phyloP scores from a whole-genome alignment of 2,888 invertebrate genomes.

The Cylindroiulus punctatus region DNA sequence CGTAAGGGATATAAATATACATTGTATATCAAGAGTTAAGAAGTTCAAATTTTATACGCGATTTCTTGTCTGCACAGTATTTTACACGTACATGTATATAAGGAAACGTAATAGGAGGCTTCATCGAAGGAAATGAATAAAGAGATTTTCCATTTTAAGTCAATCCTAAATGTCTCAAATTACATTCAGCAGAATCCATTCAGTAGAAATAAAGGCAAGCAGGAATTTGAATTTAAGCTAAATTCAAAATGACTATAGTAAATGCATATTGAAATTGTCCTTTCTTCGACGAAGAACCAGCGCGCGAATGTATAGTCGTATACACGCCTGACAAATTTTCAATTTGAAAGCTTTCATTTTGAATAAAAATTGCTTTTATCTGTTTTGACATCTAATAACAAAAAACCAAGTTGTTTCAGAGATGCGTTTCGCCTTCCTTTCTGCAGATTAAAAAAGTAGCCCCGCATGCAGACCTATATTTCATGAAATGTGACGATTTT shows the following conservation, averaged over 20 bases:
- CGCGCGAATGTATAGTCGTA: not conserved
- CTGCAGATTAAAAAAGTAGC: not conserved
- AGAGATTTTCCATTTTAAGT: not conserved
- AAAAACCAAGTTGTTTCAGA: conserved; percentile 35
- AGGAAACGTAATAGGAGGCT: not conserved
- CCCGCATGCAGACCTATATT: not conserved
- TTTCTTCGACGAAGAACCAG: not conserved
- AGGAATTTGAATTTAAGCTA: conserved; percentile 37
- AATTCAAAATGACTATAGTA: conserved; percentile 17
- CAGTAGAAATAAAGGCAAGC: not conserved
- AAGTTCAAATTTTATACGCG: not conserved
- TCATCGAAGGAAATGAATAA: not conserved
- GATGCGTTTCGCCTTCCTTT: not conserved
- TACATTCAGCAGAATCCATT: not conserved
- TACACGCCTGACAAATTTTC: conserved; percentile 28
- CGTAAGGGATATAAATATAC: no score
- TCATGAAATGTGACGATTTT: not conserved
- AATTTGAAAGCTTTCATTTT: conserved; percentile 5
- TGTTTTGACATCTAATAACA: conserved; percentile 40
- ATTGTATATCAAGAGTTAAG: not conserved
- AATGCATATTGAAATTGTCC: conserved; percentile 18
- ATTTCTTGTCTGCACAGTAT: not conserved
- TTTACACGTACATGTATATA: not conserved
- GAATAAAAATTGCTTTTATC: conserved; percentile 36
- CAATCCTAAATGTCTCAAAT: conserved; percentile 1